Conservation (phyloP, 1,140 invertebrate species). For the Lineus longissimus region DNA sequence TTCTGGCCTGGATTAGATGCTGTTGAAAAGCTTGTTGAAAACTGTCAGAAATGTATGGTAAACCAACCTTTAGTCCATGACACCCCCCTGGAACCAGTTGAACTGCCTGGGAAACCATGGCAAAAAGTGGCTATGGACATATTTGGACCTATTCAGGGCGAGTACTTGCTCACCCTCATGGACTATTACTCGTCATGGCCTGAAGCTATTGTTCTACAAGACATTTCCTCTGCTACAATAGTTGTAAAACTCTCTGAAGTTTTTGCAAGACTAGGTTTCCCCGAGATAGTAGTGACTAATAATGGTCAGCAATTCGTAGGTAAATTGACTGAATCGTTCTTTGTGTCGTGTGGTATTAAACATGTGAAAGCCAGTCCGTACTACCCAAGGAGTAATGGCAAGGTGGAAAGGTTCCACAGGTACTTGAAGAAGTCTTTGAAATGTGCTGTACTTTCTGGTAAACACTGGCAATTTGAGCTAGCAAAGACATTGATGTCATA, state of each 20-base stretch:
- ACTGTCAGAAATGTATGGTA: not conserved
- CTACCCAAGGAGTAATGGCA: no score
- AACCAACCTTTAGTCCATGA: not conserved
- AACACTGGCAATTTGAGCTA: no score
- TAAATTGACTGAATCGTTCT: not conserved
- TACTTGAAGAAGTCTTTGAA: no score
- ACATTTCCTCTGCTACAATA: not conserved
- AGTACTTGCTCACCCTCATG: not conserved
- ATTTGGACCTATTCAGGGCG: not conserved
- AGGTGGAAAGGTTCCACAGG: no score
- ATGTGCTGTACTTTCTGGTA: no score
- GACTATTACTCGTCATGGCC: not conserved
- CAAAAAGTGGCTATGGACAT: not conserved
- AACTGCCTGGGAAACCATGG: not conserved
- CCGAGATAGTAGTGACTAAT: not conserved
- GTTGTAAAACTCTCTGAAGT: not conserved
- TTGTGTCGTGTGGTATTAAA: not conserved
- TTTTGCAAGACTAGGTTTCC: not conserved
- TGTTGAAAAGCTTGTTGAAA: not conserved
- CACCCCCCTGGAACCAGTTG: not conserved
- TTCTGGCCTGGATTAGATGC: not conserved
- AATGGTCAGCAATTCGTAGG: not conserved
- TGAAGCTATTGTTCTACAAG: not conserved
- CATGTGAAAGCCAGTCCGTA: not conserved
- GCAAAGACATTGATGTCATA: no score